phyloP scores from a whole-genome alignment of 2,888 invertebrate species.

The Eupithecia centaureata region DNA sequence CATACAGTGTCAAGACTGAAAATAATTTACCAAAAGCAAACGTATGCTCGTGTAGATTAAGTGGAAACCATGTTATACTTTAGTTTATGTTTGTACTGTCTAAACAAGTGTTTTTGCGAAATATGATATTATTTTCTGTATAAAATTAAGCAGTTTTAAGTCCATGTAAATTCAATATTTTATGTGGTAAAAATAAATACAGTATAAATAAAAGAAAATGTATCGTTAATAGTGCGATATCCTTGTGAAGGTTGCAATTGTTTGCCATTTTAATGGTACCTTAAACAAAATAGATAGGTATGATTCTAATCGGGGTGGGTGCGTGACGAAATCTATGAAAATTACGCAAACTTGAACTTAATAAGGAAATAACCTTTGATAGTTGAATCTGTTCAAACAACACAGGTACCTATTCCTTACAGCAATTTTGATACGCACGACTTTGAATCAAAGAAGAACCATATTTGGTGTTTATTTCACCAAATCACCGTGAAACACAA shows the following conservation, averaged over 20 bases:
- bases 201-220: too few species aligned
- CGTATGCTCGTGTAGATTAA: neutral
- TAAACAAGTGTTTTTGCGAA: neutral
- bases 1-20: neutral
- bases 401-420: conserved; percentile 60
- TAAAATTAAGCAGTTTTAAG: too few species aligned
- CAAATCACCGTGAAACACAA: conserved; percentile 43
- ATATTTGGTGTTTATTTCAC: conserved; percentile 42
- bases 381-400: conserved; percentile 73
- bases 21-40: neutral
- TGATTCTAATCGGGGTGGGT: conserved; percentile 57
- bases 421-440: conserved; percentile 72
- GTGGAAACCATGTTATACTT: neutral
- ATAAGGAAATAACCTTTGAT: conserved; percentile 80
- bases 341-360: conserved; percentile 69
- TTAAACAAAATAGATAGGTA: conserved; percentile 56
- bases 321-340: conserved; percentile 61
- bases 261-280: neutral
- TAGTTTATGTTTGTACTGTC: neutral
- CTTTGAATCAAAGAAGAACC: conserved; percentile 54
- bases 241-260: neutral
- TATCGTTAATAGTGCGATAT: neutral
- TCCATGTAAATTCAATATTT: too few species aligned
- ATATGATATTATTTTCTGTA: neutral
- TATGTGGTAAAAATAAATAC: too few species aligned